Conservation (phyloP, 2,888 invertebrate species). For the Alentia gelatinosa region DNA sequence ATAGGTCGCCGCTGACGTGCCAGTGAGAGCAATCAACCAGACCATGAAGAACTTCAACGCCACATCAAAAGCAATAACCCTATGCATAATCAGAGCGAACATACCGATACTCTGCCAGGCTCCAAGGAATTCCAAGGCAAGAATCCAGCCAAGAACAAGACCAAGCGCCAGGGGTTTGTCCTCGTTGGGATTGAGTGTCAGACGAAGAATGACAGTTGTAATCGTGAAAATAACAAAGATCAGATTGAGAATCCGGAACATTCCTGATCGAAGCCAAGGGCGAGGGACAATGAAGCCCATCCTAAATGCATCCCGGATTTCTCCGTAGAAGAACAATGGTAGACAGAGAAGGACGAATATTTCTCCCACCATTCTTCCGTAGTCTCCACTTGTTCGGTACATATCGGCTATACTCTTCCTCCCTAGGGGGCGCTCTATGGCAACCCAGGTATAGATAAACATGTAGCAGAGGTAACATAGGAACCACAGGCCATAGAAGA, state of each 20-base stretch:
- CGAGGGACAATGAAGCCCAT: conserved; percentile 9
- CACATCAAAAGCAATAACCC: not conserved
- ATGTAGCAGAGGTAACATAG: conserved; percentile 46
- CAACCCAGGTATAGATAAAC: conserved; percentile 29
- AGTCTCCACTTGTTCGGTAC: conserved; percentile 40
- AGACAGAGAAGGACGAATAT: conserved; percentile 20
- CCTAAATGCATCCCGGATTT: not conserved
- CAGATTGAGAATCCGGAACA: conserved; percentile 33
- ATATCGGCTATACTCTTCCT: not conserved
- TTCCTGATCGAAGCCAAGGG: conserved; percentile 19
- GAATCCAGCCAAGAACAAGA: conserved; percentile 44
- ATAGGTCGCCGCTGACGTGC: conserved; percentile 24
- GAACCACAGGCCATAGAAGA: conserved; percentile 39
- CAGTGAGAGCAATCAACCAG: not conserved
- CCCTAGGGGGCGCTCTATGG: conserved; percentile 5
- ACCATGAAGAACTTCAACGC: not conserved
- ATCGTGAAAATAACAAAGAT: conserved; percentile 23
- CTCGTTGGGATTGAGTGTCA: conserved; percentile 14
- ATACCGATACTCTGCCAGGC: conserved; percentile 46
- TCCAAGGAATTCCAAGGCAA: conserved; percentile 25
- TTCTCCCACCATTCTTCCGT: conserved; percentile 42
- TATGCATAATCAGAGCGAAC: conserved; percentile 45
- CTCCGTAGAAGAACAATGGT: conserved; percentile 53
- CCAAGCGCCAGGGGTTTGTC: not conserved
- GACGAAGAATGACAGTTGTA: not conserved